Conservation (phyloP, 2,797 vertebrate genomes). For the Enteromius argenteus region DNA sequence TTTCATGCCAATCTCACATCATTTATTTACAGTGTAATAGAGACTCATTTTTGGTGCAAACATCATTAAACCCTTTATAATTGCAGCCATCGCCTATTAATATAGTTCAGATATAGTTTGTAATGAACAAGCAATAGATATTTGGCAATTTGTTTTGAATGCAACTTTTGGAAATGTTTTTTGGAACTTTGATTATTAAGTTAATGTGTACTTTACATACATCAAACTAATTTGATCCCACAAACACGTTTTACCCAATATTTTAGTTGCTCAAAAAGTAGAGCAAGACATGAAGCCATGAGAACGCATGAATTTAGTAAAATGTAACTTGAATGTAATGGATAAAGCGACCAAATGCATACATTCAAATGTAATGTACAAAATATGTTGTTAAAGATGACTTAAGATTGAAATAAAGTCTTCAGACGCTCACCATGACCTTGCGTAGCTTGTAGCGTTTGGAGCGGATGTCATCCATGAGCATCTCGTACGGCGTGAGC, state of each 20-base stretch:
- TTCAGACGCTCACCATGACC: slow-evolving; percentile 84
- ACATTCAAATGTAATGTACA: neutral
- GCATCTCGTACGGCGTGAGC: slow-evolving; percentile 97
- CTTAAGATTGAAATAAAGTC: neutral
- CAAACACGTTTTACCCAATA: neutral
- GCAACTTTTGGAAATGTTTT: neutral
- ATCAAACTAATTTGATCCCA: neutral
- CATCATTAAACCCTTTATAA: neutral
- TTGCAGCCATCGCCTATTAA: neutral
- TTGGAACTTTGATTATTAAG: neutral
- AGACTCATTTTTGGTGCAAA: neutral
- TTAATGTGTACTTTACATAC: neutral
- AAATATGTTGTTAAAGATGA: neutral
- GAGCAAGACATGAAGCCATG: neutral
- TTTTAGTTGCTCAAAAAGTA: neutral
- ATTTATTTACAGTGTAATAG: neutral
- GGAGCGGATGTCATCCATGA: slow-evolving; percentile 96
- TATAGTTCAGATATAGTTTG: neutral
- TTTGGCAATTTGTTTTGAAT: neutral
- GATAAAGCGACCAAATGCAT: neutral
- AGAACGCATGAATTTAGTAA: neutral
- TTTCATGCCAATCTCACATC: neutral
- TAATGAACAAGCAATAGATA: neutral
- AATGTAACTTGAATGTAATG: neutral
- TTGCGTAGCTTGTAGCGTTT: slow-evolving; percentile 93